Conservation (phyloP, 2,797 vertebrate genomes). For the Enteromius argenteus region DNA sequence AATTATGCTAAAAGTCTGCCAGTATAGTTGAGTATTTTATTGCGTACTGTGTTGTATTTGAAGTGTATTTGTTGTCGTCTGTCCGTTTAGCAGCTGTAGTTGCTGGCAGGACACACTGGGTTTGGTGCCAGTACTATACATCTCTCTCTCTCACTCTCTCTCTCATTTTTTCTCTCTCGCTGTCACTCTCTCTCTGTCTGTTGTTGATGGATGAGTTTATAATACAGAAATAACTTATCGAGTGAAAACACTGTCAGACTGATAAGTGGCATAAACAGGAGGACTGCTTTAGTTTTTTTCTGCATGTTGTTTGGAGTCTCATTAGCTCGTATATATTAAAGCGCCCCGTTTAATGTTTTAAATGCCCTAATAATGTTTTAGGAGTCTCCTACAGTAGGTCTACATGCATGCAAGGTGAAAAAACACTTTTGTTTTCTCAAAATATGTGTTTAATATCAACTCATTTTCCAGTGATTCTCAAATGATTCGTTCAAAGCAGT, state of each 20-base stretch:
- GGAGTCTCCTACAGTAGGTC: too few relatives aligned
- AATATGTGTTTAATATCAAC: too few relatives aligned
- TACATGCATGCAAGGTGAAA: too few relatives aligned
- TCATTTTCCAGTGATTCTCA: too few relatives aligned
- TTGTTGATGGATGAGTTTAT: constrained; percentile 25
- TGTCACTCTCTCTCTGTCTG: constrained; percentile 31
- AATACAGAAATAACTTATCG: constrained; percentile 23
- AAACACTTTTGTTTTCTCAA: too few relatives aligned
- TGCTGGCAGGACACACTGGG: constrained; percentile 30
- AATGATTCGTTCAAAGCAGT: too few relatives aligned
- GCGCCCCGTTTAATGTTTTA: too few relatives aligned
- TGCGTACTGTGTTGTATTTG: neutral
- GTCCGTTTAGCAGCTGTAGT: constrained; percentile 41
- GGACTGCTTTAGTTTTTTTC: neutral
- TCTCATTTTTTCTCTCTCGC: neutral
- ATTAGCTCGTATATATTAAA: neutral
- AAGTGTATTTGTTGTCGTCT: constrained; percentile 29
- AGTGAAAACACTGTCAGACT: constrained; percentile 35
- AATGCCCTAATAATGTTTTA: too few relatives aligned
- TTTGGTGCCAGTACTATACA: constrained; percentile 37
- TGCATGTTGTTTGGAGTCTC: neutral
- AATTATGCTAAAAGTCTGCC: neutral
- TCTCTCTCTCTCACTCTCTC: neutral
- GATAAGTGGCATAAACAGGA: constrained; percentile 13
- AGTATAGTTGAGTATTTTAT: constrained; percentile 28